These are phyloP conservation scores for Podarcis raffonei DNA, from an alignment of 2,113 vertebrate genomes.

Conservation along the genomic window DNA sequence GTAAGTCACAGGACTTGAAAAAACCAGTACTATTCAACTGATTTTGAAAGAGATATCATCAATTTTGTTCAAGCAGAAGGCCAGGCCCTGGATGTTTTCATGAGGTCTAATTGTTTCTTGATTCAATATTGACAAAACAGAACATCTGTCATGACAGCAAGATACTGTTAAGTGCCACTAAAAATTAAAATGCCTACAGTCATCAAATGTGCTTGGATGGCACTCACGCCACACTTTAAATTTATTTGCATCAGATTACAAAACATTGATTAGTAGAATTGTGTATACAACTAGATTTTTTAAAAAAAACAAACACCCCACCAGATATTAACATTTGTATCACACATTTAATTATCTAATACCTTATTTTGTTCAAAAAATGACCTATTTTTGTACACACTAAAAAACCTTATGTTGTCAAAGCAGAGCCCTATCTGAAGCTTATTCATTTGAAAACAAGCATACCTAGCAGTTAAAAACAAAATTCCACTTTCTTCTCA, in stretches of 20 bases:
- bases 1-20: conserved; percentile 10
- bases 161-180: conserved; percentile 68
- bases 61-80: conserved; percentile 40
- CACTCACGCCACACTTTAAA: conserved; percentile 49
- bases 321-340: conserved; percentile 40
- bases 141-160: conserved; percentile 59
- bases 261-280: conserved; percentile 62
- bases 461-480: conserved; percentile 34
- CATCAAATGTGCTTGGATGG: conserved; percentile 46
- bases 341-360: conserved; percentile 24
- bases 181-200: conserved; percentile 69
- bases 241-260: conserved; percentile 67
- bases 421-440: neutral
- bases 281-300: conserved; percentile 37
- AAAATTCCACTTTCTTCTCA: conserved; percentile 32
- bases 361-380: neutral
- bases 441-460: conserved; percentile 40
- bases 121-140: conserved; percentile 74
- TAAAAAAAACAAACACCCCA: neutral
- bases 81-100: conserved; percentile 58
- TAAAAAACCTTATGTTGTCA: neutral
- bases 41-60: neutral
- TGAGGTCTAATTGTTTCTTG: conserved; percentile 75
- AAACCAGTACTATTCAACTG: conserved; percentile 21
- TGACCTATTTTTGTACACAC: neutral